A percentile compares a stretch with the other conserved stretches of the same genome.
Evolutionary conservation across 2,888 invertebrate genomes (phyloP).

Genomic region (Busseola fusca): DNA sequence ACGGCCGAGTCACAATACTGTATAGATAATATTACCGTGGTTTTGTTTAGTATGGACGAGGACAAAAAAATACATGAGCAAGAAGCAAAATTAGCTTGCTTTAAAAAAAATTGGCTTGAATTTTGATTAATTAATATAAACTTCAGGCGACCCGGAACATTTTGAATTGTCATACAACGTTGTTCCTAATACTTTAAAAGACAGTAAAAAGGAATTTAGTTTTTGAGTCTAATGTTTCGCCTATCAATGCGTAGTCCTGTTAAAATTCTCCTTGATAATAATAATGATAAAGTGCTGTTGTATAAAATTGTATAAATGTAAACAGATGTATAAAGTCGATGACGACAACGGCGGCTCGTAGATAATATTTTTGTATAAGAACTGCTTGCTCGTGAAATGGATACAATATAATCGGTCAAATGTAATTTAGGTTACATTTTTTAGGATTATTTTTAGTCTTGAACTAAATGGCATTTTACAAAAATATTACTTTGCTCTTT

Average conservation of each 20-base stretch:
- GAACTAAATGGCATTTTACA: no score
- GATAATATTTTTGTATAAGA: slow-evolving; percentile 39
- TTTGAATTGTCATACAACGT: slow-evolving; percentile 19
- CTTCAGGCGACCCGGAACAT: slow-evolving; percentile 14
- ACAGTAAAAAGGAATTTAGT: slow-evolving; percentile 38
- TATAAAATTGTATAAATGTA: slow-evolving; percentile 65
- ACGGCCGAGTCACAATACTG: no score
- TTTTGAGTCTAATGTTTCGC: slow-evolving; percentile 32
- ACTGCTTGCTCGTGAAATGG: not conserved
- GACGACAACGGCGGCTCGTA: slow-evolving; percentile 9
- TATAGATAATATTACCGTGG: no score
- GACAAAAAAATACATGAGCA: slow-evolving; percentile 5
- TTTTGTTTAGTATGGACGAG: slow-evolving; percentile 13
- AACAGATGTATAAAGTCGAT: slow-evolving; percentile 54
- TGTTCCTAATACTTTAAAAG: slow-evolving; percentile 45
- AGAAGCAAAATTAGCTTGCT: slow-evolving; percentile 9
- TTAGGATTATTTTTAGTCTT: not conserved
- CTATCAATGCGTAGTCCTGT: slow-evolving; percentile 53
- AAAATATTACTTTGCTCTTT: not conserved
- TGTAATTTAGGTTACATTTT: slow-evolving; percentile 2
- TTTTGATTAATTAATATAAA: not conserved
- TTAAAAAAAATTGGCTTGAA: slow-evolving; percentile 10
- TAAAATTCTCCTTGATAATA: slow-evolving; percentile 49
- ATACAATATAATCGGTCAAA: not conserved
- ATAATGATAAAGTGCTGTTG: slow-evolving; percentile 52